Conservation (phyloP, 2,113 vertebrate species). For the Brachyhypopomus occidentalis region DNA sequence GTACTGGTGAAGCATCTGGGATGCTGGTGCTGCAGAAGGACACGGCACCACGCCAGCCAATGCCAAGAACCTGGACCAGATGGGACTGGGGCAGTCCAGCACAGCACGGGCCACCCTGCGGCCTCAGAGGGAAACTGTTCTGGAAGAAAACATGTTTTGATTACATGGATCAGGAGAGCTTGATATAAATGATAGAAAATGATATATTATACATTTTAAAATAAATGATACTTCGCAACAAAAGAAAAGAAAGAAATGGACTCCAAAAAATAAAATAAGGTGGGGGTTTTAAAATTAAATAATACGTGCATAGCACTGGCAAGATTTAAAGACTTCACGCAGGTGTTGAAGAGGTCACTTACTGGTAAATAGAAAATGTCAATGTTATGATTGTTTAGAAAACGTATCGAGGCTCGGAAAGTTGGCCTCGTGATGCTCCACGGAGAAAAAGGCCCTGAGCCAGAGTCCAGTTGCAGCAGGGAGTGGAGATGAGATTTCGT, state of each 20-base stretch:
- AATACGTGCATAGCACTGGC: neutral
- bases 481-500: no score
- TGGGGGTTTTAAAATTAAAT: neutral
- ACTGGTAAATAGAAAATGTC: conserved; percentile 14
- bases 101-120: no score
- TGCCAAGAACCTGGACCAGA: no score
- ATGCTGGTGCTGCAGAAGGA: no score
- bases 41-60: no score
- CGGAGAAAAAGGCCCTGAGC: conserved; percentile 24
- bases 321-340: neutral
- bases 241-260: neutral
- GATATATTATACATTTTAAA: neutral
- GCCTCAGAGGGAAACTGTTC: no score
- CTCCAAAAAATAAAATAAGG: neutral
- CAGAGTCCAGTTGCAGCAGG: conserved; percentile 3
- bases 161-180: neutral
- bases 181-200: neutral
- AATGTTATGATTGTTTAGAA: conserved; percentile 5
- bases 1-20: no score
- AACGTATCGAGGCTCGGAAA: conserved; percentile 4
- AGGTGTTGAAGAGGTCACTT: neutral
- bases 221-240: neutral
- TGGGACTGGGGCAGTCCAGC: no score
- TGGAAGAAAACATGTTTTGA: neutral
- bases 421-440: neutral